phyloP scores from a whole-genome alignment of 2,888 invertebrate genomes.

The Rosalia funebris region DNA sequence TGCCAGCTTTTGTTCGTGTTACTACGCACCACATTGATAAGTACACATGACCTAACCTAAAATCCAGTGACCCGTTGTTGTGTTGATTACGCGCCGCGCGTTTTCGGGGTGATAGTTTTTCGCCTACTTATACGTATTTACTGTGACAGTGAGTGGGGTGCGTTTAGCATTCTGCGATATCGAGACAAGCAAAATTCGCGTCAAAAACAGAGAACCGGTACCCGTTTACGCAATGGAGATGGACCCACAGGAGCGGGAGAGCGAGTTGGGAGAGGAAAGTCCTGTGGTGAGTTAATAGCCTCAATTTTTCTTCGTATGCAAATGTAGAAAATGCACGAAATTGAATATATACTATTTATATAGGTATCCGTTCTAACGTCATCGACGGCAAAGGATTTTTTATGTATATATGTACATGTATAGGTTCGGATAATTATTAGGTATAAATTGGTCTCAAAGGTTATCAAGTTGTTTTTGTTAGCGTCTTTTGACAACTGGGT shows the following conservation, averaged over 20 bases:
- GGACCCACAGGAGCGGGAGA: slow-evolving; percentile 71
- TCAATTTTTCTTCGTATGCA: too few species aligned
- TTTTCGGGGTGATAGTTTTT: slow-evolving; percentile 29
- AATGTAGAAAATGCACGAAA: too few species aligned
- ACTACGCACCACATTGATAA: slow-evolving; percentile 31
- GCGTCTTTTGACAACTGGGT: too few species aligned
- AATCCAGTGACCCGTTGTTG: slow-evolving; percentile 27
- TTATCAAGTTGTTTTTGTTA: too few species aligned
- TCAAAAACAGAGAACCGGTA: slow-evolving; percentile 88
- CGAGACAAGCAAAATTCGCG: slow-evolving; percentile 79
- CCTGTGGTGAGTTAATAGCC: slow-evolving; percentile 77
- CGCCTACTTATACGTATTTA: slow-evolving; percentile 27
- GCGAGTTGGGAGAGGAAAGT: slow-evolving; percentile 79
- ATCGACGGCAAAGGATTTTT: too few species aligned
- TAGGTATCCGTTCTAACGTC: too few species aligned
- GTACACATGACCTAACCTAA: slow-evolving; percentile 50
- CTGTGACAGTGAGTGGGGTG: slow-evolving; percentile 58
- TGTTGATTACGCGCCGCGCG: slow-evolving; percentile 32
- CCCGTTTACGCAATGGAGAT: slow-evolving; percentile 86
- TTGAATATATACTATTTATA: too few species aligned
- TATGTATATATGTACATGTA: too few species aligned
- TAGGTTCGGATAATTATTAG: too few species aligned
- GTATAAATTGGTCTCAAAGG: too few species aligned
- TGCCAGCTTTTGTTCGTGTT: slow-evolving; percentile 39
- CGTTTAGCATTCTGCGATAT: slow-evolving; percentile 59